Conservation (phyloP, 1,140 invertebrate genomes). For the Lepidurus arcticus region DNA sequence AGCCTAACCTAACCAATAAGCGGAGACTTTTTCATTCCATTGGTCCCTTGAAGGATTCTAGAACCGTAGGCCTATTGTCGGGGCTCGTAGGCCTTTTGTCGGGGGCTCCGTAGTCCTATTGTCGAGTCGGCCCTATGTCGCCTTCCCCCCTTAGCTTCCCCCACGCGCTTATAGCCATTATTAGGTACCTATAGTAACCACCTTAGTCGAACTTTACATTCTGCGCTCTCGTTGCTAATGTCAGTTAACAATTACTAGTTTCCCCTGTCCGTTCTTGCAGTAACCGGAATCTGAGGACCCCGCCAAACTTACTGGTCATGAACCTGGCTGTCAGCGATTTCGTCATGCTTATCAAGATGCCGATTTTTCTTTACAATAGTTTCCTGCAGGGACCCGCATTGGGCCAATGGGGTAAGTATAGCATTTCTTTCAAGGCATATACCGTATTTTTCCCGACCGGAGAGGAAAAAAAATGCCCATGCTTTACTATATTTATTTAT, state of each 20-base stretch:
- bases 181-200: too few relatives aligned
- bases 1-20: too few relatives aligned
- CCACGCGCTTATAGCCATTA: too few relatives aligned
- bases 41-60: too few relatives aligned
- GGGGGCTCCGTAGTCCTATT: too few relatives aligned
- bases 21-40: too few relatives aligned
- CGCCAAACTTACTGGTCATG: slow-evolving; percentile 67
- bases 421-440: slow-evolving; percentile 29
- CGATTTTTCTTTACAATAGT: slow-evolving; percentile 65
- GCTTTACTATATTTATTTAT: background rate
- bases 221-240: background rate
- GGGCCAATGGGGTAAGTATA: slow-evolving; percentile 56
- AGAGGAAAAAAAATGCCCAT: background rate
- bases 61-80: too few relatives aligned
- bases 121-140: too few relatives aligned
- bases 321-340: slow-evolving; percentile 72
- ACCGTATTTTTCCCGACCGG: slow-evolving; percentile 12
- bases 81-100: too few relatives aligned
- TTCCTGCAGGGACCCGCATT: slow-evolving; percentile 59
- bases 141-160: too few relatives aligned
- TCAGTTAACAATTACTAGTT: background rate
- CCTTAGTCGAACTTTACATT: background rate
- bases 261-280: slow-evolving; percentile 47
- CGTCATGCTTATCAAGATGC: slow-evolving; percentile 60
- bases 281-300: slow-evolving; percentile 61